phyloP scores from a whole-genome alignment of 1,140 invertebrate species.

The Triops cancriformis region DNA sequence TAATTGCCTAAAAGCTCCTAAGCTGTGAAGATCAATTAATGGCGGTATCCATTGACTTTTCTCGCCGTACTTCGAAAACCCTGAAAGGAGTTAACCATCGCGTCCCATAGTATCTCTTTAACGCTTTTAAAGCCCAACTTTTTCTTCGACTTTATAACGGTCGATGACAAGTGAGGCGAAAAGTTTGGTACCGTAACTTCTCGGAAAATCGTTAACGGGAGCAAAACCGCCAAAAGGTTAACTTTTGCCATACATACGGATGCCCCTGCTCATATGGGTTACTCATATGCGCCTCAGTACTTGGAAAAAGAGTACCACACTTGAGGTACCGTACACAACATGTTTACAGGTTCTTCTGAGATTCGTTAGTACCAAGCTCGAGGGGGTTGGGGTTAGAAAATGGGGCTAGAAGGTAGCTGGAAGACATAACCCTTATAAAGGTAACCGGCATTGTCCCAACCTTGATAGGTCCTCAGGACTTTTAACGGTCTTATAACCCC shows the following conservation, averaged over 20 bases:
- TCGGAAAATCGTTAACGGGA: neutral
- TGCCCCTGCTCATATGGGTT: neutral
- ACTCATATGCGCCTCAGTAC: neutral
- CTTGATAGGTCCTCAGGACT: neutral
- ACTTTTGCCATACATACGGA: neutral
- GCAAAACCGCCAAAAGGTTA: neutral
- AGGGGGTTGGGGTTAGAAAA: neutral
- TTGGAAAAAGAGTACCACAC: neutral
- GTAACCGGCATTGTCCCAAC: neutral
- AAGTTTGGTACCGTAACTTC: neutral
- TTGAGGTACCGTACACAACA: slow-evolving; percentile 1
- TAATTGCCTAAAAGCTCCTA: neutral
- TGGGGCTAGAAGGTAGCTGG: neutral
- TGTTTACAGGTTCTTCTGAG: neutral
- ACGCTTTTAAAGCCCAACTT: neutral
- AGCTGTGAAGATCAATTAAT: neutral
- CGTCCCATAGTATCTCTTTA: neutral
- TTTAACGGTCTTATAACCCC: neutral
- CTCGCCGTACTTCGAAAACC: no score
- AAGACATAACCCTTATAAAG: neutral
- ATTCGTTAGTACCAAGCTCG: neutral
- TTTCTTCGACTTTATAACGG: neutral
- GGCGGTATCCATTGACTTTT: neutral
- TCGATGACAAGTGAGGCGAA: slow-evolving; percentile 5
- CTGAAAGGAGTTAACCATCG: no score